Evolutionary conservation across 2,888 invertebrate genomes (phyloP), one percentile per base, ranked within the genome.

Genomic region (Xylota sylvarum): DNA sequence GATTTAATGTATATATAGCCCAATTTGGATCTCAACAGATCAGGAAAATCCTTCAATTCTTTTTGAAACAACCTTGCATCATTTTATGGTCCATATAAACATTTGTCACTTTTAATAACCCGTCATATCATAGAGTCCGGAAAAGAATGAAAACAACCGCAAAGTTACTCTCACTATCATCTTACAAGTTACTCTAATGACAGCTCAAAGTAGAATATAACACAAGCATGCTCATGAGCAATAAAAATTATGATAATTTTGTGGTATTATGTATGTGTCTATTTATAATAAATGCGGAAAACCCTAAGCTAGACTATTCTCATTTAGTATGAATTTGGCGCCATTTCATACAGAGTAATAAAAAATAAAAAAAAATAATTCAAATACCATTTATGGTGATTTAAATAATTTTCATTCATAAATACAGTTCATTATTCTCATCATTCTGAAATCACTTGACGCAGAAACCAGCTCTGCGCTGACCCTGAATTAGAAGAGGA

Each of bases 341-440:
- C 14, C 14, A 17, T n/a, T 7, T 32, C n/a, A n/a, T 55, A 14
- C 27, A 27, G 4, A 2, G n/a, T 6, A 7, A 52, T 55, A 23
- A 19, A 12, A 23, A 23, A 19, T 17, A 37, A 23, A 40, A 23
- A 23, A 37, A 40, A n/a, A 23, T 6, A 19, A 23, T 5, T 6
- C 2, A 43, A 6, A 19, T 35, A 2, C 30, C n/a, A n/a, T 23
- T 27, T 35, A 69, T 60, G 60, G 50, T 52, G 19, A 77, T 78
- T 52, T 46, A n/a, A 35, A 55, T 55, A 35, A 32, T 27, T 48
- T 55, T 64, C 79, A 79, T 79, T 79, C 70, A 79, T 70, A 64
- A 72, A 55, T 48, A 46, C 64, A 72, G 70, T 64, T 72, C 56
- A 48, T 72, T 56, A 69, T 84, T 69, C 67, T n/a, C 43, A 84